Conservation (phyloP, 2,888 invertebrate species). For the Prionchulus punctatus region DNA sequence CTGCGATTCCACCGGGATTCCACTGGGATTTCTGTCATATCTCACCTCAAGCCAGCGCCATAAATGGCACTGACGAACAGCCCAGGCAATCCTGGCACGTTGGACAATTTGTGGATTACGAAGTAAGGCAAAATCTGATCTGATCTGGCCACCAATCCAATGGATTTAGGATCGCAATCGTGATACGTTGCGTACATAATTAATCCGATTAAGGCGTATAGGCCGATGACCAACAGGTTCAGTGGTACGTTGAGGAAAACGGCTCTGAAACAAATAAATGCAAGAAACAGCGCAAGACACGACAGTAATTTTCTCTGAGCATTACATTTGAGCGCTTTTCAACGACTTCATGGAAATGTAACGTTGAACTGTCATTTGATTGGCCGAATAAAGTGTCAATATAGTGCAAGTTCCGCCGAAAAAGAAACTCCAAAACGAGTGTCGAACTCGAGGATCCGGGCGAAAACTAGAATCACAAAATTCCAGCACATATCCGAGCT, state of each 20-base stretch:
- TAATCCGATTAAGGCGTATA: slow-evolving; percentile 21
- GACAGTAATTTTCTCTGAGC: too few relatives aligned
- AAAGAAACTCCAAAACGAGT: slow-evolving; percentile 22
- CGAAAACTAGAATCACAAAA: too few relatives aligned
- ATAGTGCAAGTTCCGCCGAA: slow-evolving; percentile 26
- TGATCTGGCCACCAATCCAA: not conserved
- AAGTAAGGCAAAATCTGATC: slow-evolving; percentile 19
- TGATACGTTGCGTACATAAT: slow-evolving; percentile 21
- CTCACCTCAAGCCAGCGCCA: slow-evolving; percentile 20
- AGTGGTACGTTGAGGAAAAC: slow-evolving; percentile 23
- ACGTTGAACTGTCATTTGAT: slow-evolving; percentile 26
- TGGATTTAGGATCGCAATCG: slow-evolving; percentile 19
- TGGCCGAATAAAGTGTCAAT: slow-evolving; percentile 22
- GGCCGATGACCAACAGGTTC: slow-evolving; percentile 19
- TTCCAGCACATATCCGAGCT: too few relatives aligned
- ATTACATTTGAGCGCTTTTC: slow-evolving; percentile 16
- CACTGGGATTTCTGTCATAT: too few relatives aligned
- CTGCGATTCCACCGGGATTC: too few relatives aligned
- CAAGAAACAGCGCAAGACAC: too few relatives aligned
- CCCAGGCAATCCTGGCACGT: slow-evolving; percentile 18
- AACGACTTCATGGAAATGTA: slow-evolving; percentile 12
- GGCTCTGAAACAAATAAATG: too few relatives aligned
- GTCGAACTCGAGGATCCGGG: slow-evolving; percentile 24
- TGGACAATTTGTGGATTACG: slow-evolving; percentile 18
- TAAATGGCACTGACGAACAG: slow-evolving; percentile 22